Evolutionary conservation across 2,113 vertebrate genomes (phyloP), one percentile per base, ranked within the genome.

Genomic region (Chlamydotis undulata): DNA sequence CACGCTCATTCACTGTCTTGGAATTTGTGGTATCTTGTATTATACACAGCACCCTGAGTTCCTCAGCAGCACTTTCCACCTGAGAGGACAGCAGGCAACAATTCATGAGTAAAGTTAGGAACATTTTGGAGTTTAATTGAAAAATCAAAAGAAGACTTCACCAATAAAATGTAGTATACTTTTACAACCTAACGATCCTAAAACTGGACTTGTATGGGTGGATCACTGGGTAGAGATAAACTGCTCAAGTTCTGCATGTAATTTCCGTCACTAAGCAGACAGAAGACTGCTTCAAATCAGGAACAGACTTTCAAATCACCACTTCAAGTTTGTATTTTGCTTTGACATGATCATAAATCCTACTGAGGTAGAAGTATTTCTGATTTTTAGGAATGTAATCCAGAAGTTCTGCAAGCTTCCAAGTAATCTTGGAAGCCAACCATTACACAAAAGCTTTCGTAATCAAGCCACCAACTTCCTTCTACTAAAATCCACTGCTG

Each of bases 31-130:
- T 99, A 98, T 99, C 99, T 97, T 99, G 99, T 90, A 99, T 98
- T 80, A 99, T 99, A 96, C 99, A 99, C 97, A 99, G 98, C 97
- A 99, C 99, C 97, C 99, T 97, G 76, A 99, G 99, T 96, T 99
- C 99, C 97, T 99, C 99, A 11, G 99, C 99, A 95, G 99, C 99
- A 98, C 99, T 99, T 94, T 99, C 99, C 87, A 99, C 99, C 99
- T 99, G 98, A 63, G 98, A 97, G 73, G 79, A 65, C 68, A 87
- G 15, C 49, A 94, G 45, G 53, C 59, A 76, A 57, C 35, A 63
- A 52, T 15, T 82, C 14, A 24, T 7, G 23, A 50, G 10, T 23
- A 29, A 69, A 63, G 31, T 7, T 4, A 61, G 63, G 12, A 67
- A 75, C 13, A 12, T 41, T 70, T 21, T 22, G 35, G 64, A 79